These are phyloP conservation scores for Catocala fraxini DNA, from an alignment of 2,888 invertebrate genomes.

Conservation along the genomic window DNA sequence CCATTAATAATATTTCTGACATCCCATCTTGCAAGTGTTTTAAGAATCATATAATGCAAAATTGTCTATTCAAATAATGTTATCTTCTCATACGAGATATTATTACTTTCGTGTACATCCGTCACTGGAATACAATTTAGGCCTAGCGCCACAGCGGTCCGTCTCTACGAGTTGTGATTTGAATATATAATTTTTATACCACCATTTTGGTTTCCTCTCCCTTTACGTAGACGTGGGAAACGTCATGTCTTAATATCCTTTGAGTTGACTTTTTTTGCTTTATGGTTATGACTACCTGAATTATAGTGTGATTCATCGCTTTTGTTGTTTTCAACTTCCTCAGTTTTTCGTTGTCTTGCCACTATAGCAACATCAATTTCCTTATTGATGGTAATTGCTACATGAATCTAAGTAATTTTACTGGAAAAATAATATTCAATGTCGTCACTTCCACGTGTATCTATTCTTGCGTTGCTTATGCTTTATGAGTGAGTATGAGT, in stretches of 20 bases:
- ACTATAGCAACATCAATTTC: constrained; percentile 30
- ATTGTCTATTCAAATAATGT: constrained; percentile 60
- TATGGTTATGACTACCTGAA: constrained; percentile 55
- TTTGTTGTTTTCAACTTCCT: constrained; percentile 43
- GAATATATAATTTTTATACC: constrained; percentile 85
- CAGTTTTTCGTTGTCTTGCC: constrained; percentile 29
- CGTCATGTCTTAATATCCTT: constrained; percentile 77
- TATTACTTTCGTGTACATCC: constrained; percentile 78
- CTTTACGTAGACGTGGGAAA: constrained; percentile 82
- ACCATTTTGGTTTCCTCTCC: constrained; percentile 85
- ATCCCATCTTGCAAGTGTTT: constrained; percentile 15
- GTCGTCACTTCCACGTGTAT: not conserved
- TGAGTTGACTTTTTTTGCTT: constrained; percentile 63
- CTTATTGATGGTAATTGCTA: constrained; percentile 35
- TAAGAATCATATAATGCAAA: constrained; percentile 47
- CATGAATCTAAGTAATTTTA: constrained; percentile 22
- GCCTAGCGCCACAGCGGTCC: constrained; percentile 78
- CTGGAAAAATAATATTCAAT: not conserved
- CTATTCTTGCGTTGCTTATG: not conserved
- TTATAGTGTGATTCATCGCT: constrained; percentile 43
- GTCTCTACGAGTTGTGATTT: constrained; percentile 80
- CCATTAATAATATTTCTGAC: not conserved
- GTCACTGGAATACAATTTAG: constrained; percentile 83
- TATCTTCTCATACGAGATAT: constrained; percentile 60
- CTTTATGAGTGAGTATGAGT: too few species aligned